Evolutionary conservation across 1,140 invertebrate species (phyloP).

Genomic region (Thereuonema tuberculata): DNA sequence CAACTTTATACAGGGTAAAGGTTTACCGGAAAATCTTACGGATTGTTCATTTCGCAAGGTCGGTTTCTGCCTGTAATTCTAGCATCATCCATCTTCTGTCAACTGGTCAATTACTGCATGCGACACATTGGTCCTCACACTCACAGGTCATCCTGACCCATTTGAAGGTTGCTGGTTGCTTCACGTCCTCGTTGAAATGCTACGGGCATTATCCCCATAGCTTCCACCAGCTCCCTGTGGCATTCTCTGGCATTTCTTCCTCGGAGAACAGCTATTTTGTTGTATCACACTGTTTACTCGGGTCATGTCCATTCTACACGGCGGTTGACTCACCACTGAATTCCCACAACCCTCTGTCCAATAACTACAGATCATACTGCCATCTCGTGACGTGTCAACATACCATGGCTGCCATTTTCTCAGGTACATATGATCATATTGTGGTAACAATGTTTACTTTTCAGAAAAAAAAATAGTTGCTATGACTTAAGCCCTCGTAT

Average conservation of each 20-base stretch:
- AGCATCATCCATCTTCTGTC: neutral
- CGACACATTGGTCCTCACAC: neutral
- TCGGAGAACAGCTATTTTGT: neutral
- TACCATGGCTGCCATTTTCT: neutral
- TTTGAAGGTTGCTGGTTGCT: neutral
- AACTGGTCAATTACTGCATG: neutral
- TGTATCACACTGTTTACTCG: neutral
- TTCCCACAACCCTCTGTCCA: neutral
- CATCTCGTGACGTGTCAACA: neutral
- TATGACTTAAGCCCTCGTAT: no score
- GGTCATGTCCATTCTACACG: neutral
- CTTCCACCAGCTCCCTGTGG: neutral
- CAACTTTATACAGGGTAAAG: neutral
- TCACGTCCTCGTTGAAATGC: neutral
- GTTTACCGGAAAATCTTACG: neutral
- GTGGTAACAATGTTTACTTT: no score
- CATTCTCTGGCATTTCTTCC: neutral
- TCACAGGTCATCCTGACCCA: neutral
- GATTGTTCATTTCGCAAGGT: neutral
- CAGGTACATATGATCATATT: no score
- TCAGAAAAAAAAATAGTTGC: no score
- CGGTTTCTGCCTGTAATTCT: neutral
- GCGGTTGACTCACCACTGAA: neutral
- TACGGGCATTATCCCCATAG: neutral
- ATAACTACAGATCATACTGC: neutral